Evolutionary conservation across 2,797 vertebrate genomes (phyloP).

Genomic region (Tamandua tetradactyla): DNA sequence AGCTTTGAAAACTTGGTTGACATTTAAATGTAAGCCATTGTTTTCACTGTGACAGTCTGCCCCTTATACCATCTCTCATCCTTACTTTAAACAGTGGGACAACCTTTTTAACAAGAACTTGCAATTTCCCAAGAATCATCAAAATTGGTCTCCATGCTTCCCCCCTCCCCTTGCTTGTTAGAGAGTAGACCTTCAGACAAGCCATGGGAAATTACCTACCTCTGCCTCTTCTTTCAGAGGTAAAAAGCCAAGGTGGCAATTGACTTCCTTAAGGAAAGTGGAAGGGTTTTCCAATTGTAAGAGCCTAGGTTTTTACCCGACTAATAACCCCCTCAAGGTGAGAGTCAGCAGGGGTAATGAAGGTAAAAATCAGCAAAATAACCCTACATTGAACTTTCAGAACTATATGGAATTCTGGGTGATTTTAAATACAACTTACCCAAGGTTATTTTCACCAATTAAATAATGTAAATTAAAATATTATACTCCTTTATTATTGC

Average conservation of each 20-base stretch:
- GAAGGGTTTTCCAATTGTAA: not conserved
- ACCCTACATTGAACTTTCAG: not conserved
- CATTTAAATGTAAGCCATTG: not conserved
- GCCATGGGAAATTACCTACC: not conserved
- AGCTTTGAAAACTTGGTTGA: not conserved
- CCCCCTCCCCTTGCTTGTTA: not conserved
- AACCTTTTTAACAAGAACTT: not conserved
- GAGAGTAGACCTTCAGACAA: not conserved
- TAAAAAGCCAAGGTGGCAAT: not conserved
- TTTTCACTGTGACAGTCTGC: not conserved
- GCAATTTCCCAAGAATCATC: not conserved
- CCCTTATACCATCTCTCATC: not conserved
- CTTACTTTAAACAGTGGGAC: not conserved
- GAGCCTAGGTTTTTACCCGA: not conserved
- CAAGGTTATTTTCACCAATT: not conserved
- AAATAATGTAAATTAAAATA: not conserved
- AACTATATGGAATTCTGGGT: not conserved
- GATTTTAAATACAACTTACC: not conserved
- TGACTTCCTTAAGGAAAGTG: not conserved
- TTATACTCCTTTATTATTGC: not conserved
- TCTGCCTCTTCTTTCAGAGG: not conserved
- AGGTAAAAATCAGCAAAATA: constrained; percentile 2
- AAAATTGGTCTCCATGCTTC: not conserved
- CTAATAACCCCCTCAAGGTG: not conserved
- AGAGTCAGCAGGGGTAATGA: not conserved